Percentiles rank a stretch among this genome's conserved stretches.
These are phyloP conservation scores for Tichodroma muraria DNA, from an alignment of 2,113 vertebrate species.

Conservation along the genomic window DNA sequence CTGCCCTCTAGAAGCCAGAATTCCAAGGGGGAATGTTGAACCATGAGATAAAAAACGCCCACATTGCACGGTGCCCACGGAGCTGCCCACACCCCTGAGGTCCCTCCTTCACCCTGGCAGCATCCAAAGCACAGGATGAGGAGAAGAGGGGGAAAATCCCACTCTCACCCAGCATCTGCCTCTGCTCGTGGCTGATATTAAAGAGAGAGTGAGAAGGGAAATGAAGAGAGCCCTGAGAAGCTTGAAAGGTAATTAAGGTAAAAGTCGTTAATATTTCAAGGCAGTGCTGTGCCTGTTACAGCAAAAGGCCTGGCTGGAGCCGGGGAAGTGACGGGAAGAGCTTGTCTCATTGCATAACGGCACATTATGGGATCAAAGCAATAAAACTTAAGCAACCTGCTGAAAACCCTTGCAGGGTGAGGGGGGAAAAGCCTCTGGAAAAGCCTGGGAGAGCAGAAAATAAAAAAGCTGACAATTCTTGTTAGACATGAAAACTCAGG, in stretches of 20 bases:
- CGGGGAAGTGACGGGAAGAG: constrained; percentile 11
- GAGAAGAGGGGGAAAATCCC: background rate
- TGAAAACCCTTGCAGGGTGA: background rate
- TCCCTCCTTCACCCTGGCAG: background rate
- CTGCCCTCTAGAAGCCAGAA: background rate
- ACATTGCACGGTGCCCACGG: rapidly evolving
- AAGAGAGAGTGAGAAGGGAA: background rate
- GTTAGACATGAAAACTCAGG: background rate
- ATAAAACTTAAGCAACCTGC: constrained; percentile 18
- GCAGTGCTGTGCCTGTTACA: constrained; percentile 9
- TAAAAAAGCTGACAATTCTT: background rate
- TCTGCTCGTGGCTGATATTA: background rate
- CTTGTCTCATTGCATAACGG: constrained; percentile 4
- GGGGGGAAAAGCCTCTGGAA: background rate
- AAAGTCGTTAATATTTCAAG: constrained; percentile 55
- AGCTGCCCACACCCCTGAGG: background rate
- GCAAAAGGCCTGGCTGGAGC: constrained; percentile 28
- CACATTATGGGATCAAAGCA: constrained; percentile 61
- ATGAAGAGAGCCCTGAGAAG: constrained; percentile 6
- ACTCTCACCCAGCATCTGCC: background rate
- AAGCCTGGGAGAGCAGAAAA: background rate
- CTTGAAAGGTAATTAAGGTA: constrained; percentile 47
- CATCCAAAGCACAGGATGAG: background rate
- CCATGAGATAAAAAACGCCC: background rate
- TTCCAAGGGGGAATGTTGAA: background rate